Base-by-base conservation (phyloP, 2,888 invertebrate genomes). In the Oxycera nigricornis region DNA sequence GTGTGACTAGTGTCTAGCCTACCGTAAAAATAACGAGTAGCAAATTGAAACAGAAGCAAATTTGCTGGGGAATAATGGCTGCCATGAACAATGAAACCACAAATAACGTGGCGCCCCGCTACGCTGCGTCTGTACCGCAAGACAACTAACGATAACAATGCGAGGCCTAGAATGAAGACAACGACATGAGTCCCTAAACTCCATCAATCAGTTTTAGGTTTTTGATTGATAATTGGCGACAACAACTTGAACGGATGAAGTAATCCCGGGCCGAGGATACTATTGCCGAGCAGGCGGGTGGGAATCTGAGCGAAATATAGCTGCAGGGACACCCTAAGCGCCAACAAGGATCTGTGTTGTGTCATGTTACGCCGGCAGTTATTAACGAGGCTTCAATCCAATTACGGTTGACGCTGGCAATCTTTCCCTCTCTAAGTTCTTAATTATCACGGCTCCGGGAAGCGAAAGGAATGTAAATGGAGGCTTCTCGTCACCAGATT, bases 201-300 rank as follows among this genome's bases (percentile, higher is more conserved):
- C 70, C 74, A 74, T 74, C 74, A 74, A 70, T 74, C 68, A 74
- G 61, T 50, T 74, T 70, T 57, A 74, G 74, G 61, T 70, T 70
- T 57, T 74, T 74, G 57, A 74, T 55, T 67, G 67, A 57, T 74
- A 74, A 67, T 74, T 74, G 70, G 70, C 20, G 74, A 74, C 70
- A 70, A 74, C 31, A 39, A 24, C 57, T 70, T 31, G 52, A 24
- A 28, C 31, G 31, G 30, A 31, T 52, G 35, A 24, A 52, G 55
- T 65, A 39, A n/a, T 7, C n/a, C 35, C 22, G 55, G 11, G 55
- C 17, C 9, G 22, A 50, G 52, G 35, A 35, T 20, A 68, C 26
- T 11, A 41, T 2, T 28, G 28, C 2, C 50, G 26, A 20, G 26
- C 7, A 31, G 31, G n/a, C n/a, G 31, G 14, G 11, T 2, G 17